Base-by-base conservation (phyloP, 2,888 invertebrate genomes). In the Macropis europaea region DNA sequence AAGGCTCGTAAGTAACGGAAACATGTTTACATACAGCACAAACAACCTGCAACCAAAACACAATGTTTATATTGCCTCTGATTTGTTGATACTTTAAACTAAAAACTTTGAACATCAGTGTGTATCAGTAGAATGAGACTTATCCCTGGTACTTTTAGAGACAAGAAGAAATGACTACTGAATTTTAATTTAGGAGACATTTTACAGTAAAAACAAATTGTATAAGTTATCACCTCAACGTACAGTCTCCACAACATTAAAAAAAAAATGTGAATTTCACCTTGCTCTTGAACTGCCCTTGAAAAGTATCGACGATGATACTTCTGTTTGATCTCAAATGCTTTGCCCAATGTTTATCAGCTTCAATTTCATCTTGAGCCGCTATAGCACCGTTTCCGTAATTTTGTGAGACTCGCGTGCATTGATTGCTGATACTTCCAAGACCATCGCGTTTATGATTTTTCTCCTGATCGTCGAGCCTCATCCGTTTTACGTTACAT, bases 1-100 rank as follows among this genome's bases (percentile, higher is more conserved):
- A 94, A 22, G 94, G 93, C 79, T 93, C 93, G 81, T 93, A 93
- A 7, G 93, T 93, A 13, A 93, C 92, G 1, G 93, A 93, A 13
- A 92, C 90, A 84, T 93, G 93, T 64, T 91, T 90, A 84, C 94
- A 94, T 42, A 91, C 91, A 2, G 91, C 91, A 82, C 93, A 93
- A 19, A 93, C 91, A 42, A 93, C 93, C 93, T 93, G 86, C 1
- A 88, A 89, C 75, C 24, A 2, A 66, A 60, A 30, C 2, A 17
- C 26, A 13, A 26, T 9, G 62, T 26, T 9, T 15, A 40, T 24
- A 11, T 11, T 22, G 15, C 26, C 17, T 9, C 17, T 26, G 19
- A 7, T 6, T 30, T 15, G 6, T 19, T 17, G 3, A 11, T 48
- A 38, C 9, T 4, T 24, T 6, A 3, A 7, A 1, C 7, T 22